phyloP scores from a whole-genome alignment of 2,888 invertebrate genomes.

The Agriopis marginaria region DNA sequence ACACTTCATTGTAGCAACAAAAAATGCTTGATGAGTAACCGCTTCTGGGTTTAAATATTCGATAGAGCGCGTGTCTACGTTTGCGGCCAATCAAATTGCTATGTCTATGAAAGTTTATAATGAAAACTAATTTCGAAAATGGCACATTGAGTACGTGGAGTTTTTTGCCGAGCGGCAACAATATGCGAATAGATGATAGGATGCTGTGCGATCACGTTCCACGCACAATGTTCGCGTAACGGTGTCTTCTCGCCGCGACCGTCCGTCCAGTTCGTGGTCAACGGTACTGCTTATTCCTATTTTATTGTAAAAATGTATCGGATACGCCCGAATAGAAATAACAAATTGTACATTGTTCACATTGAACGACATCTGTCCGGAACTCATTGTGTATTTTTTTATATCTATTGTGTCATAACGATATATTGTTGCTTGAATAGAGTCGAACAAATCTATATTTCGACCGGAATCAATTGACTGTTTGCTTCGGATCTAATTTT shows the following conservation, averaged over 20 bases:
- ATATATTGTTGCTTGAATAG: conserved; percentile 55
- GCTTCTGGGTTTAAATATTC: conserved; percentile 35
- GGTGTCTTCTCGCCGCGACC: conserved; percentile 53
- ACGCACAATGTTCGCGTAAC: conserved; percentile 73
- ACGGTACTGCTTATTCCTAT: conserved; percentile 71
- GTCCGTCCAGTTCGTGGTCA: conserved; percentile 65
- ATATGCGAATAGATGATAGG: conserved; percentile 62
- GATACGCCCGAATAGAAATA: conserved; percentile 61
- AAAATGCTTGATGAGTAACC: conserved; percentile 33
- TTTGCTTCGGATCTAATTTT: conserved; percentile 30
- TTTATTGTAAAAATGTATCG: conserved; percentile 69
- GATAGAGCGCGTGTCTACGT: conserved; percentile 30
- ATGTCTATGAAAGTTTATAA: conserved; percentile 38
- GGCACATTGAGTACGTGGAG: conserved; percentile 40
- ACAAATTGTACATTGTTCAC: conserved; percentile 69
- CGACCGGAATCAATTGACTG: conserved; percentile 31
- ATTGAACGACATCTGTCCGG: conserved; percentile 59
- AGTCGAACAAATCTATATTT: conserved; percentile 38
- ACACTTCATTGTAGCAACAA: conserved; percentile 15
- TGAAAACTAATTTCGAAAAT: conserved; percentile 45
- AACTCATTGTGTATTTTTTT: conserved; percentile 58
- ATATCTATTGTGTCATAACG: conserved; percentile 56
- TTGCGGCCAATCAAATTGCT: conserved; percentile 36
- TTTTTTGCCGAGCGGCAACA: conserved; percentile 51
- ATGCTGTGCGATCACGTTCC: conserved; percentile 69